Conservation (phyloP, 1,140 invertebrate genomes). For the Plectrocnemia conspersa region DNA sequence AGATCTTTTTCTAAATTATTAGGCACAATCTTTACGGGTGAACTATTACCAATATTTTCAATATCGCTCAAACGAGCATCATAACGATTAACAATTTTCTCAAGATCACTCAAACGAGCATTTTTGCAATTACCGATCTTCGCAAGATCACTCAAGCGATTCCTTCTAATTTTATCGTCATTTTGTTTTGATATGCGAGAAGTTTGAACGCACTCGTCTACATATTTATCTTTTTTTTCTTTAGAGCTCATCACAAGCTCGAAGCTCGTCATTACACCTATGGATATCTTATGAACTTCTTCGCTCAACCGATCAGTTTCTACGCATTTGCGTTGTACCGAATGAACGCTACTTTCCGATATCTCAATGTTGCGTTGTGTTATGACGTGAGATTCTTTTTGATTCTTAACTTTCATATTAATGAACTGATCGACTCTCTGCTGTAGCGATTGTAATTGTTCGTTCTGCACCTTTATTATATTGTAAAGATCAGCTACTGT, state of each 20-base stretch:
- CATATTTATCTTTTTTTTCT: background rate
- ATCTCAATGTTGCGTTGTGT: background rate
- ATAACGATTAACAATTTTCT: too few species aligned
- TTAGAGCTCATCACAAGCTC: conserved; percentile 12
- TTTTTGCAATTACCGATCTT: too few species aligned
- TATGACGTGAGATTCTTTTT: background rate
- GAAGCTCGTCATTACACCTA: conserved; percentile 19
- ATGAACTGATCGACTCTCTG: conserved; percentile 5
- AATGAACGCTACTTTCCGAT: background rate
- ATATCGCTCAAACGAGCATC: too few species aligned
- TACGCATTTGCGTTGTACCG: background rate
- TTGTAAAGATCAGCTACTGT: conserved; percentile 10
- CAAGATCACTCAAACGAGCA: too few species aligned
- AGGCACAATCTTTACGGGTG: too few species aligned
- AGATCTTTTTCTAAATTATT: too few species aligned
- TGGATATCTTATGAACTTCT: conserved; percentile 12
- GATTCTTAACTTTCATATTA: background rate
- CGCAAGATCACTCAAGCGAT: too few species aligned
- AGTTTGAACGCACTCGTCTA: conserved; percentile 12
- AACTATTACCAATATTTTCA: too few species aligned
- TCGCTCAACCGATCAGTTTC: conserved; percentile 1
- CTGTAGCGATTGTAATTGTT: conserved; percentile 10
- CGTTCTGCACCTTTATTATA: conserved; percentile 12
- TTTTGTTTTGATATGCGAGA: too few species aligned
- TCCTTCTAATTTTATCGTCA: too few species aligned